Conservation (phyloP, 1,140 invertebrate genomes). For the Archegozetes longisetosus region DNA sequence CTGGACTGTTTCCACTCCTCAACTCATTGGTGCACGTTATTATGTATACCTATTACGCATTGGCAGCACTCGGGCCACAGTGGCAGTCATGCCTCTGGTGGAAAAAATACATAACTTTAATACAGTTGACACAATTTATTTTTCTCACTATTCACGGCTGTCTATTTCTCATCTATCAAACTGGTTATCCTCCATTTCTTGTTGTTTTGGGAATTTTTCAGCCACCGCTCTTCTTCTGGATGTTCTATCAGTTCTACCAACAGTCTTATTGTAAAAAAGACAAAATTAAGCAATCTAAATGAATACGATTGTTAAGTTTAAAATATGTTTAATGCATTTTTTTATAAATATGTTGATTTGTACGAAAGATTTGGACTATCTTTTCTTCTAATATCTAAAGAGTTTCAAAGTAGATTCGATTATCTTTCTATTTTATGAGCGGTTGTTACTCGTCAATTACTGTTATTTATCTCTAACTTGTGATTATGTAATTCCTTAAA, state of each 20-base stretch:
- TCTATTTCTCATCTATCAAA: conserved; percentile 6
- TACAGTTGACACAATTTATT: conserved; percentile 49
- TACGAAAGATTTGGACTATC: too few species aligned
- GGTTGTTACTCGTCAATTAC: too few species aligned
- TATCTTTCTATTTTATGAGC: too few species aligned
- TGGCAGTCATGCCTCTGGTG: conserved; percentile 58
- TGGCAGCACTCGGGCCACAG: conserved; percentile 34
- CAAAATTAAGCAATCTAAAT: too few species aligned
- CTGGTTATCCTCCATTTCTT: conserved; percentile 10
- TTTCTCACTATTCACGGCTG: conserved; percentile 10
- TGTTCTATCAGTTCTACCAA: conserved; percentile 15
- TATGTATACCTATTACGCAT: conserved; percentile 38
- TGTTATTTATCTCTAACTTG: too few species aligned
- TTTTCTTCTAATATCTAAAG: too few species aligned
- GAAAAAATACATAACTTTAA: conserved; percentile 73
- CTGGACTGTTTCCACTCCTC: conserved; percentile 30
- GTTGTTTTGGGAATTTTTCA: conserved; percentile 13
- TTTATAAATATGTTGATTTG: too few species aligned
- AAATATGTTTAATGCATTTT: too few species aligned
- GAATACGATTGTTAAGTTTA: too few species aligned
- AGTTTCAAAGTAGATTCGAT: too few species aligned
- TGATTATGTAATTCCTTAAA: too few species aligned
- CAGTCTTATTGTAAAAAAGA: neutral
- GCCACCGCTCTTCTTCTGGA: conserved; percentile 6
- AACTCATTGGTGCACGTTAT: conserved; percentile 69